Conservation (phyloP, 2,888 invertebrate genomes). For the Lasioglossum figueresi region DNA sequence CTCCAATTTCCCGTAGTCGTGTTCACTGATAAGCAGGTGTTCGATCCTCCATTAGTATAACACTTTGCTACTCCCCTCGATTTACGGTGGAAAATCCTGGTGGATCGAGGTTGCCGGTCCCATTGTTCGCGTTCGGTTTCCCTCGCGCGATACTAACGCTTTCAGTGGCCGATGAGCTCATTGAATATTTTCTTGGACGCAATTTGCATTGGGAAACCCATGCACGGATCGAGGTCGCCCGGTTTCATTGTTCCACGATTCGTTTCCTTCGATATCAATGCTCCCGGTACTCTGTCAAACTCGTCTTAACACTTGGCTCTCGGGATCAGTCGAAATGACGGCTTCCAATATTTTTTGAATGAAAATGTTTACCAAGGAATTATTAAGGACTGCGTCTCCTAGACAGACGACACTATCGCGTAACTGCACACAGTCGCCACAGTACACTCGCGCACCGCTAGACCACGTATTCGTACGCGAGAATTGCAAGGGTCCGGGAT, state of each 20-base stretch:
- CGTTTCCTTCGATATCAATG: neutral
- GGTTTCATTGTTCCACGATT: neutral
- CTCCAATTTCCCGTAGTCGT: conserved; percentile 10
- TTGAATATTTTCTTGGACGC: conserved; percentile 24
- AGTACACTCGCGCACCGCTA: too few species aligned
- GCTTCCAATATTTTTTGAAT: too few species aligned
- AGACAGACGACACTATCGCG: too few species aligned
- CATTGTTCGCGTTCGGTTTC: conserved; percentile 2
- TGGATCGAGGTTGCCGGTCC: neutral
- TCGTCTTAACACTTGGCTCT: neutral
- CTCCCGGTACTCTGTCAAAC: neutral
- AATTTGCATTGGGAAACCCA: neutral
- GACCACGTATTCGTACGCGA: too few species aligned
- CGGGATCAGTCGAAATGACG: too few species aligned
- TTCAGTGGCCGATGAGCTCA: neutral
- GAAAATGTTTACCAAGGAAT: too few species aligned
- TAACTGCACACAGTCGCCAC: too few species aligned
- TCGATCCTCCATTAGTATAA: neutral
- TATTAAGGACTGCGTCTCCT: too few species aligned
- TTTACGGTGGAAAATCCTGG: neutral
- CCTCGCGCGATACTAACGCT: neutral
- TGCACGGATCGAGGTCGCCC: neutral
- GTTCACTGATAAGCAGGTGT: conserved; percentile 39
- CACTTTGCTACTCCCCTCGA: conserved; percentile 1
- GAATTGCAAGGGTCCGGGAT: too few species aligned